Conservation (phyloP, 2,113 vertebrate genomes). For the Ranitomeya variabilis region DNA sequence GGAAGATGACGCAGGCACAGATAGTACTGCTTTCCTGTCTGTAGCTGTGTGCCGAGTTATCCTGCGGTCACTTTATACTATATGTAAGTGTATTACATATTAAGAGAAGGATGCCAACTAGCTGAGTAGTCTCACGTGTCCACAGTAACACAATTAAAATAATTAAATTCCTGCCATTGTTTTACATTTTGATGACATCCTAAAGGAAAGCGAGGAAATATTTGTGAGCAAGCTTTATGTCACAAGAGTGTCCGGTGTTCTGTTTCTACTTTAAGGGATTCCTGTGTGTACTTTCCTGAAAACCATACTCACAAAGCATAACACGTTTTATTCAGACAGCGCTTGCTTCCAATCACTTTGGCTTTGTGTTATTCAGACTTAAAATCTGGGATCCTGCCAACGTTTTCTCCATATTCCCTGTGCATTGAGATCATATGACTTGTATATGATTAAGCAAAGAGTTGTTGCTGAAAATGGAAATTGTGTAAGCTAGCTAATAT, state of each 20-base stretch:
- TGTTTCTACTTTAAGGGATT: not conserved
- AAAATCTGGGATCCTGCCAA: slow-evolving; percentile 24
- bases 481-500: slow-evolving; percentile 35
- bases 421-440: slow-evolving; percentile 37
- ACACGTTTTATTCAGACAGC: slow-evolving; percentile 1
- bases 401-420: slow-evolving; percentile 4
- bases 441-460: slow-evolving; percentile 38
- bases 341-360: not conserved
- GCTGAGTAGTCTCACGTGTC: not conserved
- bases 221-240: not conserved
- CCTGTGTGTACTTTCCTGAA: not conserved
- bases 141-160: not conserved
- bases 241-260: not conserved
- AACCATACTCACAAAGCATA: not conserved
- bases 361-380: slow-evolving; percentile 4
- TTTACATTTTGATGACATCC: not conserved
- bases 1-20: not conserved
- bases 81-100: not conserved
- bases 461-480: slow-evolving; percentile 27
- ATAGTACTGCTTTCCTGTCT: not conserved
- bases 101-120: not conserved
- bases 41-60: not conserved
- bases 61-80: not conserved
- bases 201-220: not conserved
- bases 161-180: not conserved